Conservation (phyloP, 2,113 vertebrate genomes). For the Macquaria australasica region DNA sequence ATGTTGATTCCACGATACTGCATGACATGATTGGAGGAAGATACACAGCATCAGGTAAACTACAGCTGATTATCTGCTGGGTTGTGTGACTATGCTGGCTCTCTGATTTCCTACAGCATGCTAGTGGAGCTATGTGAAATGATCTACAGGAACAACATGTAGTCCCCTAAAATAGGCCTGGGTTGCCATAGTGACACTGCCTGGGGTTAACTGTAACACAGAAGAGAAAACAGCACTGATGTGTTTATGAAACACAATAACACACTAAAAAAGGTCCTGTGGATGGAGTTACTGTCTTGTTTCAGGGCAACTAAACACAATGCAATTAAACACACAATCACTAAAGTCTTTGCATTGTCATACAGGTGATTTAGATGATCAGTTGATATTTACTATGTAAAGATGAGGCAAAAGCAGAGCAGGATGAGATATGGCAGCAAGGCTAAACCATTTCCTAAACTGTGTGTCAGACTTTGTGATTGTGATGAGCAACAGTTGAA, state of each 20-base stretch:
- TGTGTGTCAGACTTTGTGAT: neutral
- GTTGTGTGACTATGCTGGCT: neutral
- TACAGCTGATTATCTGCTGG: slow-evolving; percentile 31
- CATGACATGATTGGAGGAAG: slow-evolving; percentile 15
- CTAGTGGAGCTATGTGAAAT: slow-evolving; percentile 30
- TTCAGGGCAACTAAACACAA: slow-evolving; percentile 47
- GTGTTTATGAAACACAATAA: slow-evolving; percentile 66
- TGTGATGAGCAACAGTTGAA: slow-evolving; percentile 26
- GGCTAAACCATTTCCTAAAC: neutral
- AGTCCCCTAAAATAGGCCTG: slow-evolving; percentile 48
- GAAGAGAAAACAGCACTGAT: slow-evolving; percentile 41
- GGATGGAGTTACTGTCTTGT: slow-evolving; percentile 32
- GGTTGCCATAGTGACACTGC: slow-evolving; percentile 65
- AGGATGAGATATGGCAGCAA: neutral
- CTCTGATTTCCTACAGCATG: slow-evolving; percentile 23
- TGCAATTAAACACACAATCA: slow-evolving; percentile 47
- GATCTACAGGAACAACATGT: slow-evolving; percentile 48
- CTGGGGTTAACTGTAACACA: slow-evolving; percentile 37
- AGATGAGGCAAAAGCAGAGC: slow-evolving; percentile 14
- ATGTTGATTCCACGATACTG: slow-evolving; percentile 29
- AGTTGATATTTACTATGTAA: slow-evolving; percentile 5
- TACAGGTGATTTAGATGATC: slow-evolving; percentile 2
- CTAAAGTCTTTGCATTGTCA: slow-evolving; percentile 16
- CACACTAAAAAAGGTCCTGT: slow-evolving; percentile 23
- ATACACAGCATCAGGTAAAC: slow-evolving; percentile 24